Conservation (phyloP, 2,797 vertebrate species). For the Phoxinus dragarum region DNA sequence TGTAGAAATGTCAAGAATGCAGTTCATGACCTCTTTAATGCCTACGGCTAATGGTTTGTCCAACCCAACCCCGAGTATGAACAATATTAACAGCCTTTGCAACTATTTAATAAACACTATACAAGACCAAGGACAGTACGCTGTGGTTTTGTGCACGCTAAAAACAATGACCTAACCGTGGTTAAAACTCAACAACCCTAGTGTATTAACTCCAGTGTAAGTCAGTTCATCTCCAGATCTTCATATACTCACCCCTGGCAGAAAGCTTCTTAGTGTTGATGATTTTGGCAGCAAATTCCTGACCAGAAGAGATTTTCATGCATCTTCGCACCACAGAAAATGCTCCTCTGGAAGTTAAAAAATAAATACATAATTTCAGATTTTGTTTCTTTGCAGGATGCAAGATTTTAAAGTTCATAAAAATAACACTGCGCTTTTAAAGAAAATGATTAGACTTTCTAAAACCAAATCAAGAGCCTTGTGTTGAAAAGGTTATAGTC, state of each 20-base stretch:
- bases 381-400: too few relatives aligned
- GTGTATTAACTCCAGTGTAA: background rate
- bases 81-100: background rate
- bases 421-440: background rate
- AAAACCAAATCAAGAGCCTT: background rate
- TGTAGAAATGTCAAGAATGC: background rate
- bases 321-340: slow-evolving; percentile 97
- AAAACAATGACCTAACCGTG: slow-evolving; percentile 3
- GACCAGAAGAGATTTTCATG: slow-evolving; percentile 94
- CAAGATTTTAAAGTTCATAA: background rate
- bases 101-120: background rate
- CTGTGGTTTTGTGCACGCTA: background rate
- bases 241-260: slow-evolving; percentile 83
- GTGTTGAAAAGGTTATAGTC: too few relatives aligned
- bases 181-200: too few relatives aligned
- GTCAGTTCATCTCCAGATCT: background rate
- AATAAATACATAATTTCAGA: background rate
- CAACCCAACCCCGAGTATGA: background rate
- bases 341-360: slow-evolving; percentile 85
- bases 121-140: background rate
- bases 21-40: background rate
- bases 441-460: background rate
- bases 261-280: slow-evolving; percentile 99
- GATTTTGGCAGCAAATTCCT: slow-evolving; percentile 97
- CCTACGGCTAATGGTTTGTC: background rate